Evolutionary conservation across 2,113 vertebrate genomes (phyloP).

Genomic region (Empidonax alnorum): DNA sequence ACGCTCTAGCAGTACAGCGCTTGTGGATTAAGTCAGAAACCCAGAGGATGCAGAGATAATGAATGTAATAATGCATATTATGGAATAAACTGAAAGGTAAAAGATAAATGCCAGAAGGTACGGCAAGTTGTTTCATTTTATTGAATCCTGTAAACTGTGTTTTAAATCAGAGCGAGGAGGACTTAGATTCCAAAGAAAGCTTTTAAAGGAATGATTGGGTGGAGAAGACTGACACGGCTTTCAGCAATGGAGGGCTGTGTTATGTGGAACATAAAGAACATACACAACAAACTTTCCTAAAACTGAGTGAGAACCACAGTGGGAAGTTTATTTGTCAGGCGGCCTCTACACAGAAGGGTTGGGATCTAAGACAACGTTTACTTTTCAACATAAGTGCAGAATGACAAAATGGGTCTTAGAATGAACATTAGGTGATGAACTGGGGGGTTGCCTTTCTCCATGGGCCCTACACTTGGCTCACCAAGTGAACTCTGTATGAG

Average conservation of each 20-base stretch:
- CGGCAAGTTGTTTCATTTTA: neutral
- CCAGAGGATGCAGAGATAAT: neutral
- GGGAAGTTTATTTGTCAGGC: neutral
- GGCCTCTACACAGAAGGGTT: neutral
- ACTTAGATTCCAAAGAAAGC: neutral
- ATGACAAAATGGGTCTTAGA: neutral
- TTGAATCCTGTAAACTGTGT: neutral
- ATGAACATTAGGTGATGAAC: neutral
- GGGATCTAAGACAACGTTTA: neutral
- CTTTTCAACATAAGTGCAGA: neutral
- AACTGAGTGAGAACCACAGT: neutral
- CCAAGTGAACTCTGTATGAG: neutral
- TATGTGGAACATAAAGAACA: neutral
- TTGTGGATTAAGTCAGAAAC: neutral
- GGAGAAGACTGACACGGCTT: neutral
- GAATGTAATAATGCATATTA: neutral
- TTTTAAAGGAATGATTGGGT: neutral
- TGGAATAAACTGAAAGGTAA: neutral
- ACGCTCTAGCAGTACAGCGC: rapidly evolving
- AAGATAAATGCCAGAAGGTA: neutral
- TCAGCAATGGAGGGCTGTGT: neutral
- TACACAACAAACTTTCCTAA: neutral
- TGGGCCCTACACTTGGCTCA: neutral
- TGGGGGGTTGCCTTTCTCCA: neutral
- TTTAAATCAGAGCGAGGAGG: neutral